A percentile compares a stretch with the other conserved stretches of the same genome.
These are phyloP conservation scores for Callocephalon fimbriatum DNA, from an alignment of 2,113 vertebrate species.

Conservation along the genomic window DNA sequence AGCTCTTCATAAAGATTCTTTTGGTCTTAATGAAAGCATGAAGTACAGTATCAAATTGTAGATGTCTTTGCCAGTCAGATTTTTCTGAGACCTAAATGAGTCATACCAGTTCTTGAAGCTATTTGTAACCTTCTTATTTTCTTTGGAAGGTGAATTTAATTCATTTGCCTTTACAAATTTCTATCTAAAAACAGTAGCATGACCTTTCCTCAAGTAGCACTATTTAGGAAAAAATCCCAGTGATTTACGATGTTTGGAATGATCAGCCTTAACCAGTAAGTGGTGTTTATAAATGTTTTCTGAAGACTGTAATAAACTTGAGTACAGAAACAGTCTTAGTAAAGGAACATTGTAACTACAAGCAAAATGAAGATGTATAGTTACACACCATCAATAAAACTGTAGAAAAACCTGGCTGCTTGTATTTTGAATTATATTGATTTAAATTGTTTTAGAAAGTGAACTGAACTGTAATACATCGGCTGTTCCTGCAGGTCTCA, in stretches of 20 bases:
- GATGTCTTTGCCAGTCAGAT: constrained; percentile 33
- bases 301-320: not conserved
- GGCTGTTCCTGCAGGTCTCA: not conserved
- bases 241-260: not conserved
- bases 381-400: constrained; percentile 28
- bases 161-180: constrained; percentile 42
- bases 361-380: constrained; percentile 7
- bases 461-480: not conserved
- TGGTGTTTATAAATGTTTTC: not conserved
- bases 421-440: not conserved
- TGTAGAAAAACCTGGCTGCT: not conserved
- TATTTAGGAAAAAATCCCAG: not conserved
- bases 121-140: constrained; percentile 34
- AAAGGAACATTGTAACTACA: not conserved
- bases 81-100: constrained; percentile 42
- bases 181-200: not conserved
- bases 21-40: not conserved
- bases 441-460: not conserved
- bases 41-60: constrained; percentile 15
- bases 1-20: not conserved
- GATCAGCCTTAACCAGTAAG: not conserved
- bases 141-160: constrained; percentile 27
- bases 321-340: not conserved
- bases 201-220: constrained; percentile 8
- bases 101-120: not conserved